Evolutionary conservation across 2,113 vertebrate genomes (phyloP), one percentile per base, ranked within the genome.

Genomic region (Chionomys nivalis): DNA sequence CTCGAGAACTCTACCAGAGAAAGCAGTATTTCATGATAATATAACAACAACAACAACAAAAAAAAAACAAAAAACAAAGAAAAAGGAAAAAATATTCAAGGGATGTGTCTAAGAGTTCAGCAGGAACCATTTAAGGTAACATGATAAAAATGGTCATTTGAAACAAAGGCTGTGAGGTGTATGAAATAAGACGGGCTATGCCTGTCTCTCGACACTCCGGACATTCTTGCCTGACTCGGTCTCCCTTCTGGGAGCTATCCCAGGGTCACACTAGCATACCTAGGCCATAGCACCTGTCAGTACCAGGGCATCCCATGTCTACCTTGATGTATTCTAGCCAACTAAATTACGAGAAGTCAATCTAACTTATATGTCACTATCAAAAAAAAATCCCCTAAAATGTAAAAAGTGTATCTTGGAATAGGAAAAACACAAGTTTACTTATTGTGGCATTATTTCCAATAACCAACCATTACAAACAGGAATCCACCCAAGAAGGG

Each of bases 351-450:
- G 28, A 42, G 4, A 89, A 93, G 77, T 39, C 49, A 72, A 5
- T 94, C 0, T 73, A 81, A 96, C 12, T 23, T 68, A 92, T 16
- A 44, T 16, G 12, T 75, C 42, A 92, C 75, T 52, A 61, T 73
- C 66, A 91, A 91, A 83, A 95, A n/a, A 96, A 58, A 58, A 58
- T 1, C 5, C n/a, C 10, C 42, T 76, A 94, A 94, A 93, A 85
- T 79, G 23, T 26, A 87, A 89, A 94, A 83, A 83, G 31, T 49
- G 3, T 16, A 91, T 42, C 36, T 77, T 42, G 58, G 28, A 91
- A 95, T 85, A 42, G 83, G 78, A 26, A 93, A 91, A 95, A 72
- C 63, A 70, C 91, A 63, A 36, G 47, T 19, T 88, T 93, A 83
- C 79, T 90, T 93, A 93, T 17, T 79, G 17, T 83, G 49, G 12